A percentile compares a stretch with the other conserved stretches of the same genome.
Evolutionary conservation across 2,888 invertebrate species (phyloP).

Genomic region (Agrilus mali): DNA sequence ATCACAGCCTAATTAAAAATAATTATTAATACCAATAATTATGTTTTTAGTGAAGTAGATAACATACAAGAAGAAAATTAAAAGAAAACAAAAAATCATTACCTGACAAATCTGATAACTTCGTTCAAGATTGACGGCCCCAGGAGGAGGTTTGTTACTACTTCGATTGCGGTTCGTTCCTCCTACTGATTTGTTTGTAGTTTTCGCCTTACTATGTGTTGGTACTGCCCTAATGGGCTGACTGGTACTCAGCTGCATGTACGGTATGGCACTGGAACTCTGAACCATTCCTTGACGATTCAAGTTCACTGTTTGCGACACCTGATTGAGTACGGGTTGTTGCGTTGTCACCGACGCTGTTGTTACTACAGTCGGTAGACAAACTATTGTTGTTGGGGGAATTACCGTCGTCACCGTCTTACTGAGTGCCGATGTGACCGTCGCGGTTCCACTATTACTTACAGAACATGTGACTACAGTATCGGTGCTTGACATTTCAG

Average conservation of each 20-base stretch:
- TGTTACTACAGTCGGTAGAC: conserved; percentile 33
- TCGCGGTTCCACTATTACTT: conserved; percentile 23
- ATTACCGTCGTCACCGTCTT: conserved; percentile 35
- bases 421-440: conserved; percentile 24
- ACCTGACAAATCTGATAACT: conserved; percentile 85
- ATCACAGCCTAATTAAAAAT: conserved; percentile 50
- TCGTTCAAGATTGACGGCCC: conserved; percentile 83
- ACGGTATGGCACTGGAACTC: conserved; percentile 38
- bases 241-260: conserved; percentile 37
- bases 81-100: no score
- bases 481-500: conserved; percentile 42
- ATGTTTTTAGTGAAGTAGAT: no score
- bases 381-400: conserved; percentile 41
- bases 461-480: conserved; percentile 42
- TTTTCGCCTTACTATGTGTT: conserved; percentile 32
- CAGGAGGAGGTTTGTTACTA: conserved; percentile 69
- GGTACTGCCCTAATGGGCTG: conserved; percentile 38
- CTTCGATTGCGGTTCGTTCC: conserved; percentile 38
- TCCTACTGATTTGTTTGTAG: conserved; percentile 20
- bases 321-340: conserved; percentile 15
- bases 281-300: conserved; percentile 28
- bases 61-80: no score
- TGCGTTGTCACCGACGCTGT: conserved; percentile 26
- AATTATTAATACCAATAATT: no score
- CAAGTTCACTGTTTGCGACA: conserved; percentile 8